These are phyloP conservation scores for zebrafish (Danio rerio) DNA, from an alignment of 2,113 vertebrate species.

Conservation along the genomic window GRCz12tu NC_133192.1:9350501-9351000, in stretches of 20 bases:
- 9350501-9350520: slow-evolving; percentile 77
- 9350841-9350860: slow-evolving; percentile 90
- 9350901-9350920: slow-evolving; percentile 92
- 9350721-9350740: slow-evolving; percentile 92
- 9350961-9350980: slow-evolving; percentile 91
- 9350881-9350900: slow-evolving; percentile 90
- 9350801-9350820: slow-evolving; percentile 89
- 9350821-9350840: slow-evolving; percentile 85
- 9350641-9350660: slow-evolving; percentile 74
- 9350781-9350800: slow-evolving; percentile 91
- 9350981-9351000: slow-evolving; percentile 83
- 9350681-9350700: slow-evolving; percentile 91
- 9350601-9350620: slow-evolving; percentile 66
- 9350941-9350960: slow-evolving; percentile 92
- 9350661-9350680: slow-evolving; percentile 86
- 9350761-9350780: slow-evolving; percentile 97
- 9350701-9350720: slow-evolving; percentile 83
- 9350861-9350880: slow-evolving; percentile 89
- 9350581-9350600: slow-evolving; percentile 76
- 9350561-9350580: slow-evolving; percentile 91
- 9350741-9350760: slow-evolving; percentile 98
- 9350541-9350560: slow-evolving; percentile 89
- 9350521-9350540: slow-evolving; percentile 81
- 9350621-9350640: slow-evolving; percentile 76
- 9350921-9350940: slow-evolving; percentile 93